phyloP scores from a whole-genome alignment of 1,140 invertebrate species.

The Drosophila busckii region DNA sequence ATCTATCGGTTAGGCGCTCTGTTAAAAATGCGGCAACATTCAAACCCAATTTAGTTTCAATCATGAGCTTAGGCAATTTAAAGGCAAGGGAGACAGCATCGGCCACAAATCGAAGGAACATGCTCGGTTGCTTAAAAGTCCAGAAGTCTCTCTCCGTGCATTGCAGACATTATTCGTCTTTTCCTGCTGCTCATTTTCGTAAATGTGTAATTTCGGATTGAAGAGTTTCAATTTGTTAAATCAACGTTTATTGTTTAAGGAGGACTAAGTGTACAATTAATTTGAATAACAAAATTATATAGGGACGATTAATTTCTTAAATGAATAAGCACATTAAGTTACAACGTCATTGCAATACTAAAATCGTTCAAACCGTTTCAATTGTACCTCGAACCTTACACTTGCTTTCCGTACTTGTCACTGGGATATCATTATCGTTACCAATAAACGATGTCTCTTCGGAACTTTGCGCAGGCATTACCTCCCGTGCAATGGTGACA shows the following conservation, averaged over 20 bases:
- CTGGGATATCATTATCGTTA: conserved; percentile 54
- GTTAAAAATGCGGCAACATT: too few relatives aligned
- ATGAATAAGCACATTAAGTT: conserved; percentile 23
- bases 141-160: too few relatives aligned
- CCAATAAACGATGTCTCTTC: conserved; percentile 88
- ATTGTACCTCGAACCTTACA: conserved; percentile 81
- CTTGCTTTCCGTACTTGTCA: conserved; percentile 22
- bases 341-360: conserved; percentile 31
- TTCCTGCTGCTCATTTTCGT: too few relatives aligned
- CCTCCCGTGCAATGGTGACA: conserved; percentile 51
- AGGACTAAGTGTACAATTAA: conserved; percentile 35
- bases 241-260: conserved; percentile 42
- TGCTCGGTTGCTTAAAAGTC: too few relatives aligned
- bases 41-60: not conserved
- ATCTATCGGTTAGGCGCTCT: too few relatives aligned
- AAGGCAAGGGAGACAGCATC: too few relatives aligned
- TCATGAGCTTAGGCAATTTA: too few relatives aligned
- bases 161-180: too few relatives aligned
- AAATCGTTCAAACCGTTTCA: conserved; percentile 82
- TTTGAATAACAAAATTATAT: conserved; percentile 55
- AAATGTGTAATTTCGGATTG: too few relatives aligned
- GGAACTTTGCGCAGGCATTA: conserved; percentile 78
- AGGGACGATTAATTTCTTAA: conserved; percentile 49
- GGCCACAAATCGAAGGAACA: too few relatives aligned
- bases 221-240: conserved; percentile 57